Evolutionary conservation across 2,888 invertebrate species (phyloP).

Genomic region (Cyaniris semiargus): DNA sequence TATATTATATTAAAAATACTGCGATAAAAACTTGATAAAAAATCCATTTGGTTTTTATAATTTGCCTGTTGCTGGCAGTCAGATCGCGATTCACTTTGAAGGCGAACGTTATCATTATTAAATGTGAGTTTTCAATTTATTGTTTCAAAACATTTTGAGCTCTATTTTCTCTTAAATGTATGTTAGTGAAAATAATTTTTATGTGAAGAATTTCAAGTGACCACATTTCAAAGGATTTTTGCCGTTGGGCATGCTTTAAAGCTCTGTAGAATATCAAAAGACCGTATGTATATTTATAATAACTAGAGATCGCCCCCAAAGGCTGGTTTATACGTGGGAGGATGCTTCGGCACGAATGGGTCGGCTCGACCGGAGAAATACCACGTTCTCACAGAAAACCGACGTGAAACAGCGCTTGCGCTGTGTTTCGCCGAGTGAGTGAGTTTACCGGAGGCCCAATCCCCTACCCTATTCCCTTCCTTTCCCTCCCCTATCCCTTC

Average conservation of each 20-base stretch:
- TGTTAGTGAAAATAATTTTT: not conserved
- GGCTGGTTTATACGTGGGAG: too few relatives aligned
- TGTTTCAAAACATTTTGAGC: not conserved
- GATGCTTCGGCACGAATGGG: too few relatives aligned
- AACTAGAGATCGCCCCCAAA: too few relatives aligned
- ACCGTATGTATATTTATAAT: not conserved
- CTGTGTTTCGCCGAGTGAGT: too few relatives aligned
- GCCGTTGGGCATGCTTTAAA: not conserved
- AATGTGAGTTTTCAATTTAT: not conserved
- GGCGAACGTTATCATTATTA: slow-evolving; percentile 12
- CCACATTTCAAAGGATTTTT: too few relatives aligned
- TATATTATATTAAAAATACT: not conserved
- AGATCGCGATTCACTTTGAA: slow-evolving; percentile 2
- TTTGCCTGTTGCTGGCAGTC: slow-evolving; percentile 8
- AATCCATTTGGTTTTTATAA: not conserved
- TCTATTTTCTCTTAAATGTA: not conserved
- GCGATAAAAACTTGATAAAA: not conserved
- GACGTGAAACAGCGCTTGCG: too few relatives aligned
- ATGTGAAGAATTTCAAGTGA: not conserved
- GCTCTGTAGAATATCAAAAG: not conserved
- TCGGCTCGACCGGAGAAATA: too few relatives aligned
- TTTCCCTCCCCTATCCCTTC: too few relatives aligned
- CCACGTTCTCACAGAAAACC: too few relatives aligned
- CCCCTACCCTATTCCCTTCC: too few relatives aligned
- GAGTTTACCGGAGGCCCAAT: too few relatives aligned